Evolutionary conservation across 2,888 invertebrate genomes (phyloP), one percentile per base, ranked within the genome.

Genomic region (Trachelus iudaicus): DNA sequence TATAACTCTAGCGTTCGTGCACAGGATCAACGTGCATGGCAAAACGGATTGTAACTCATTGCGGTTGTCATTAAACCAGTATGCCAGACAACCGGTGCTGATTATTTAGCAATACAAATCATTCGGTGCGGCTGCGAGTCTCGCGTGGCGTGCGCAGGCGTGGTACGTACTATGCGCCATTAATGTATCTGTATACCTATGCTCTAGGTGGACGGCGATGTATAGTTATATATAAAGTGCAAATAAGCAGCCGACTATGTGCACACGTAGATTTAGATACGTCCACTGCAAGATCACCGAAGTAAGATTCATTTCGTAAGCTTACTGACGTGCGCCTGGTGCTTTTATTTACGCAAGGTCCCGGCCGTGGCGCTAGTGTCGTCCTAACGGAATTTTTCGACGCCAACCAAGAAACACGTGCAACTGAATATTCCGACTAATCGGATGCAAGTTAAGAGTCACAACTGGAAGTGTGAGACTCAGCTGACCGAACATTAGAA

Each of bases 71-170:
- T 85, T 88, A 88, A 88, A 89, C 89, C 87, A 89, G 88, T 88
- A 87, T 87, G 83, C 87, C 86, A 84, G 86, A 87, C 89, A 87
- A 87, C 87, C 84, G 85, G 86, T 84, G 87, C 86, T 89, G 89
- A 89, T 90, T 90, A 90, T 90, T 90, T 90, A 89, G 87, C 88
- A 90, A 89, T 89, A 89, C 89, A 89, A 90, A 90, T 89, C 89
- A 89, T 87, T 87, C 85, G 82, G 83, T 79, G 83, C 84, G 81
- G 82, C 33, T 71, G 83, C 85, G 83, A 81, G 87, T 87, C 84
- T 87, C 85, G 88, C 87, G 87, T 89, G 88, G 88, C 87, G 87
- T 89, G 88, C 87, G 89, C 88, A 88, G 89, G 89, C 89, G 89
- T 89, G 89, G 89, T 89, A 83, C 81, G 76, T 76, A 68, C 71